A percentile compares a stretch with the other conserved stretches of the same genome.
These are phyloP conservation scores for Myotis lucifugus DNA, from an alignment of 2,113 vertebrate genomes.

Conservation along the genomic window DNA sequence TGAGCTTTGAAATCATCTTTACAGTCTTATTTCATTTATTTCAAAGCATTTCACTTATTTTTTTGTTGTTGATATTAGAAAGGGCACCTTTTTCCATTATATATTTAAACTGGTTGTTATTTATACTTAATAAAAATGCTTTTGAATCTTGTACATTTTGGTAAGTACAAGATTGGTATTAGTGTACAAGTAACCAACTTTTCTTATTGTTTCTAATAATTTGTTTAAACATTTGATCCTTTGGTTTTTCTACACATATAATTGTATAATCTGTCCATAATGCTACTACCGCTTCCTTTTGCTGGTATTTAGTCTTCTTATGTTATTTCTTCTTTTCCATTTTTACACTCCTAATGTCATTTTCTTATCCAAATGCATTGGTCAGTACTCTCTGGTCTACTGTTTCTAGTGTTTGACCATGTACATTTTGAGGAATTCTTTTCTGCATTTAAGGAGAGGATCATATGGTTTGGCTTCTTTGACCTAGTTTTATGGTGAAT, in stretches of 20 bases:
- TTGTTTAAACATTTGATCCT: background rate
- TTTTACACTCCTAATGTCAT: background rate
- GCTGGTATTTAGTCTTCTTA: background rate
- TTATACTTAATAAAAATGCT: slow-evolving; percentile 15
- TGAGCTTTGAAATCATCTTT: background rate
- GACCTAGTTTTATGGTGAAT: background rate
- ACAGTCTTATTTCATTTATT: background rate
- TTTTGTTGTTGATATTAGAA: slow-evolving; percentile 11
- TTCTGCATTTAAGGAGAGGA: background rate
- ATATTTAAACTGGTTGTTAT: background rate
- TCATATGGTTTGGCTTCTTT: background rate
- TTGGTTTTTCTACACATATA: background rate
- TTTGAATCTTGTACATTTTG: background rate
- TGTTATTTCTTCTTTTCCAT: background rate
- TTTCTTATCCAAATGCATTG: slow-evolving; percentile 39
- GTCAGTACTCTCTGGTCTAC: background rate
- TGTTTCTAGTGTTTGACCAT: background rate
- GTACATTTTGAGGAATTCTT: background rate
- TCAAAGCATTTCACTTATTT: background rate
- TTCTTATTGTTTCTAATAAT: background rate
- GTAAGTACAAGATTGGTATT: background rate
- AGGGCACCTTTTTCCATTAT: background rate
- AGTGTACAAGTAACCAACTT: background rate
- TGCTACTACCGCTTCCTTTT: background rate
- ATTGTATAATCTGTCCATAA: background rate